Conservation (phyloP, 2,888 invertebrate genomes). For the Pollenia amentaria region DNA sequence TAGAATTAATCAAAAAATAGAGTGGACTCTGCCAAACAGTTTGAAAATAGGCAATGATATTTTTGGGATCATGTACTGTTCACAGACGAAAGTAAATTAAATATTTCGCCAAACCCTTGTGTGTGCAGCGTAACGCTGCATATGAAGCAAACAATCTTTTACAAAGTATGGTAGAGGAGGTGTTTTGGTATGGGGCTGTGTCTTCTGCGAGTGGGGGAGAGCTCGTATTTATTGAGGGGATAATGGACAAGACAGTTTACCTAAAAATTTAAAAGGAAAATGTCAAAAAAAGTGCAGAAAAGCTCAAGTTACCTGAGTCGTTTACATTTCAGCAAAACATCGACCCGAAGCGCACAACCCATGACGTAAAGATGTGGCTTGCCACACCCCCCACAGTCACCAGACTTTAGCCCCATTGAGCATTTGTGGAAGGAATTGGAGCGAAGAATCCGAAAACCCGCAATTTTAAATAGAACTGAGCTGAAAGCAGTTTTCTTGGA, state of each 20-base stretch:
- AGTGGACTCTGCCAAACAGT: neutral
- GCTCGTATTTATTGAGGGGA: neutral
- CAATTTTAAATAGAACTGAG: neutral
- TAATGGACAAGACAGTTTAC: neutral
- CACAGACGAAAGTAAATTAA: no score
- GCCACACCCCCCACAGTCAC: conserved; percentile 33
- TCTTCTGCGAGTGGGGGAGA: conserved; percentile 15
- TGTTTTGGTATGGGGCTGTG: conserved; percentile 44
- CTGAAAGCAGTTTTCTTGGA: neutral
- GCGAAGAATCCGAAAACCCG: neutral
- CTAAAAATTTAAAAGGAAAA: conserved; percentile 18
- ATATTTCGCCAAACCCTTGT: no score
- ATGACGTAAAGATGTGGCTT: conserved; percentile 41
- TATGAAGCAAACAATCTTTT: conserved; percentile 7
- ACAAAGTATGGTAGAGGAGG: conserved; percentile 20
- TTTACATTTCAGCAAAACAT: conserved; percentile 33
- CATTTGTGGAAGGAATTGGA: conserved; percentile 33
- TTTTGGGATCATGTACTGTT: no score
- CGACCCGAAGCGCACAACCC: neutral
- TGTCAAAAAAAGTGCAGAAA: conserved; percentile 33
- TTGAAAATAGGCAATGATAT: neutral
- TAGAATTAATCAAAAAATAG: conserved; percentile 18
- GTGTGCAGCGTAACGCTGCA: conserved; percentile 3
- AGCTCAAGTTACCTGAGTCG: conserved; percentile 15
- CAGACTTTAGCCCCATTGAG: neutral